Conservation (phyloP, 92 coral and sea anemone genomes). For the Parazoanthus darwini region DNA sequence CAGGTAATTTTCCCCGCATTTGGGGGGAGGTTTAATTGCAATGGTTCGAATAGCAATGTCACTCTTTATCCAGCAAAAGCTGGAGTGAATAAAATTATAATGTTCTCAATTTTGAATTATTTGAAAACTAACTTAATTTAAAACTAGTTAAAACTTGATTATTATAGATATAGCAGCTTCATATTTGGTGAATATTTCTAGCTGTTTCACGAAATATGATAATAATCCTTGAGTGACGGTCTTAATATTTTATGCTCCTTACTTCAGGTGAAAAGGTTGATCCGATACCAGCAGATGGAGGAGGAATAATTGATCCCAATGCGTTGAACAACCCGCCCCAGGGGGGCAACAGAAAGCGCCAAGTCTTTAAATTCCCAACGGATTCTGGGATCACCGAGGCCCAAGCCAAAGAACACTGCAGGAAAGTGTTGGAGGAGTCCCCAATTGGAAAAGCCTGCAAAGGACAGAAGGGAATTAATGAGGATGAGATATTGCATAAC, state of each 20-base stretch:
- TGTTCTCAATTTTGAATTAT: no score
- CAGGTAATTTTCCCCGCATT: background rate
- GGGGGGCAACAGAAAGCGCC: constrained; percentile 16
- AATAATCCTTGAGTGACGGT: background rate
- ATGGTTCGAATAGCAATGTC: no score
- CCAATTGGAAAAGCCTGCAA: constrained; percentile 30
- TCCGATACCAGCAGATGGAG: constrained; percentile 21
- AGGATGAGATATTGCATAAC: constrained; percentile 6
- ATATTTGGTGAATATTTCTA: background rate
- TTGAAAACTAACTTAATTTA: no score
- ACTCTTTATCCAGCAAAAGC: no score
- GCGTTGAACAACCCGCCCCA: constrained; percentile 3
- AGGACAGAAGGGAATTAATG: constrained; percentile 32
- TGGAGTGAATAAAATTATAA: no score
- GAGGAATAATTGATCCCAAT: constrained; percentile 26
- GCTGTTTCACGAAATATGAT: background rate
- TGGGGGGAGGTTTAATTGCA: no score
- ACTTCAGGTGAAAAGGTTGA: background rate
- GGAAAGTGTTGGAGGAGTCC: constrained; percentile 23
- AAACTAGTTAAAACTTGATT: no score
- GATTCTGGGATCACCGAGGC: constrained; percentile 26
- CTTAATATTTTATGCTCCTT: background rate
- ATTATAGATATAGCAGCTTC: no score
- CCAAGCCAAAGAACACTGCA: constrained; percentile 28
- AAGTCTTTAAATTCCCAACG: constrained; percentile 11